These are phyloP conservation scores for Eidolon helvum DNA, from an alignment of 2,113 vertebrate genomes.

Conservation along the genomic window DNA sequence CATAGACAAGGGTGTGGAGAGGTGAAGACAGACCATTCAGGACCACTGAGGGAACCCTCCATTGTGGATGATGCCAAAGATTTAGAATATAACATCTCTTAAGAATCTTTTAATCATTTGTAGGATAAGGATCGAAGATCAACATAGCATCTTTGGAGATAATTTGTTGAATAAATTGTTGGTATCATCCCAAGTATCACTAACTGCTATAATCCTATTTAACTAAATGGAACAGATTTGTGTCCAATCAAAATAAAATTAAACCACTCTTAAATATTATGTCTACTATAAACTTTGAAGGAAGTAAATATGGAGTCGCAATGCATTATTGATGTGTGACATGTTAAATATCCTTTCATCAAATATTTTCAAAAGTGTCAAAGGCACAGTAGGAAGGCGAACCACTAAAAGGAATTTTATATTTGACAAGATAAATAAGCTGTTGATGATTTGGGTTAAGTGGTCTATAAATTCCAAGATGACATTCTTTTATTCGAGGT, in stretches of 20 bases:
- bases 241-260: not conserved
- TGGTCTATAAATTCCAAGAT: conserved; percentile 31
- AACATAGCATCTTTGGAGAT: not conserved
- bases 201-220: not conserved
- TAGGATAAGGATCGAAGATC: not conserved
- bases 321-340: not conserved
- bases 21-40: not conserved
- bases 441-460: conserved; percentile 41
- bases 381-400: not conserved
- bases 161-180: not conserved
- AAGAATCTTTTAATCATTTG: not conserved
- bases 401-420: conserved; percentile 56
- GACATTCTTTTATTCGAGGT: not conserved
- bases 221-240: not conserved
- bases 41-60: not conserved
- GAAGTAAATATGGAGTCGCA: not conserved
- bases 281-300: not conserved
- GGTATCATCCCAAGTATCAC: not conserved
- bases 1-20: not conserved
- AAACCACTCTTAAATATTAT: not conserved
- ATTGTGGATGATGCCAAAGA: not conserved
- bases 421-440: conserved; percentile 54
- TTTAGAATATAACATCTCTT: not conserved
- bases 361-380: not conserved
- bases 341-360: not conserved